These are phyloP conservation scores for Diadema setosum DNA, from an alignment of 35 echinoderm and acorn worm genomes.

Conservation along the genomic window DNA sequence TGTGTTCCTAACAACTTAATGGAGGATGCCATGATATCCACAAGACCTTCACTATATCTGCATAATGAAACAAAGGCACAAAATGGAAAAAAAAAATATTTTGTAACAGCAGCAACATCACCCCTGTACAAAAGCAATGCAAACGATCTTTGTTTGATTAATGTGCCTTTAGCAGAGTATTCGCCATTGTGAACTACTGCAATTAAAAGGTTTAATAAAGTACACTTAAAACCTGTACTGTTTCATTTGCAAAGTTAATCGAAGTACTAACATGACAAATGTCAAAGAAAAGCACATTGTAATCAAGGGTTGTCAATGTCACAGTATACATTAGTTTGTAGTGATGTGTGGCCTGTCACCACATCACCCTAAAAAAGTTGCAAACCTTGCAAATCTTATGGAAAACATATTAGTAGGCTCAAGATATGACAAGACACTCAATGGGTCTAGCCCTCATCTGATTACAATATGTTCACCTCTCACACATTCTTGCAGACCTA, in stretches of 20 bases:
- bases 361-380: too few relatives aligned
- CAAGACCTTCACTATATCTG: conserved; percentile 87
- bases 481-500: too few relatives aligned
- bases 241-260: neutral
- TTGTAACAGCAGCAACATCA: neutral
- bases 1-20: conserved; percentile 51
- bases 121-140: neutral
- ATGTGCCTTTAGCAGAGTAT: neutral
- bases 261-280: too few relatives aligned
- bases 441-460: too few relatives aligned
- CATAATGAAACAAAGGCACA: neutral
- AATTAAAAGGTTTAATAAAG: neutral
- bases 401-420: too few relatives aligned
- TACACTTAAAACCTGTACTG: neutral
- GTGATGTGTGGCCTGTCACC: too few relatives aligned
- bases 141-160: neutral
- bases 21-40: conserved; percentile 82
- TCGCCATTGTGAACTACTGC: neutral
- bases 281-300: too few relatives aligned
- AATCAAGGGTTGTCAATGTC: too few relatives aligned
- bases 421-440: too few relatives aligned
- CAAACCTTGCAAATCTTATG: too few relatives aligned
- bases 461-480: too few relatives aligned
- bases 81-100: neutral
- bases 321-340: too few relatives aligned